A percentile compares a stretch with the other conserved stretches of the same genome.
These are phyloP conservation scores for Nudaria mundana DNA, from an alignment of 2,888 invertebrate species.

Conservation along the genomic window DNA sequence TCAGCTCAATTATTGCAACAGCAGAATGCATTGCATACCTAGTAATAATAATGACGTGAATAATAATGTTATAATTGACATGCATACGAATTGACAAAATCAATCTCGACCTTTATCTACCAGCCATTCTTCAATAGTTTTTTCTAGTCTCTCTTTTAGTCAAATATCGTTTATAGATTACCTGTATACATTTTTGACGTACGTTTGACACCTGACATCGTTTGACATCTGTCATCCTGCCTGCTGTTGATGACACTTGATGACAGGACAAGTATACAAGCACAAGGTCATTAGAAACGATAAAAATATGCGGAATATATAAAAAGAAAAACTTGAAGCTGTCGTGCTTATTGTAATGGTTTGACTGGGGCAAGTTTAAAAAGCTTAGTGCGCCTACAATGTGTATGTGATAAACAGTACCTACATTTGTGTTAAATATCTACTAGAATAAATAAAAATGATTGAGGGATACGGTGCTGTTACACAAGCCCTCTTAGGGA, in stretches of 20 bases:
- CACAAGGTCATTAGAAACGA: conserved; percentile 38
- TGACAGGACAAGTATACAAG: neutral
- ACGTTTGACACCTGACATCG: neutral
- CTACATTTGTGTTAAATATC: conserved; percentile 47
- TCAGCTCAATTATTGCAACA: no score
- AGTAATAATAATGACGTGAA: no score
- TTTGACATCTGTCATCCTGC: no score
- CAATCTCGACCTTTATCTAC: no score
- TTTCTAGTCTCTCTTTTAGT: no score
- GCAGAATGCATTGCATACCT: no score
- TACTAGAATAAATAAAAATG: conserved; percentile 82
- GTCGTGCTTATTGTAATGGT: conserved; percentile 37
- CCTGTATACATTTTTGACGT: no score
- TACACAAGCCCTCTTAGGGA: conserved; percentile 95
- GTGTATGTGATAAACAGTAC: conserved; percentile 43
- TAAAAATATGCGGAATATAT: conserved; percentile 70
- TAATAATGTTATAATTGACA: no score
- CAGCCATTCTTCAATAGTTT: no score
- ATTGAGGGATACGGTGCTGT: conserved; percentile 92
- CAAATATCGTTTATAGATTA: no score
- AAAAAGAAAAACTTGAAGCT: conserved; percentile 48
- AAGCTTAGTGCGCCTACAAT: conserved; percentile 22
- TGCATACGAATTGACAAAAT: no score
- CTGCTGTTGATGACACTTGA: conserved; percentile 4
- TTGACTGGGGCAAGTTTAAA: conserved; percentile 33